Conservation (phyloP, 2,888 invertebrate genomes). For the Sympetrum striolatum region DNA sequence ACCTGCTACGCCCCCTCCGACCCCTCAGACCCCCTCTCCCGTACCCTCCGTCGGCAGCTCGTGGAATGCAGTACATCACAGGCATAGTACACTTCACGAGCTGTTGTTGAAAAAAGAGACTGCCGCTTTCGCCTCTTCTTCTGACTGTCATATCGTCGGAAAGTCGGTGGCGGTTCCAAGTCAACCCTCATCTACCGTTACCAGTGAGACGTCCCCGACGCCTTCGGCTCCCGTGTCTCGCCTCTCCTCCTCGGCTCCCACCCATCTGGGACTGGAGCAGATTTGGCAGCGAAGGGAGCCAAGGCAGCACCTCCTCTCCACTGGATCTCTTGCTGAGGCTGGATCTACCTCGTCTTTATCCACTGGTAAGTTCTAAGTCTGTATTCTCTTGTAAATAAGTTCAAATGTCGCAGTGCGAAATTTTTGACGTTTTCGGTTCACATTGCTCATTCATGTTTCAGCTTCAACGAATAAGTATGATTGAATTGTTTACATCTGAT, state of each 20-base stretch:
- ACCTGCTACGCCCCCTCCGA: slow-evolving; percentile 13
- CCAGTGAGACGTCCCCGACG: slow-evolving; percentile 22
- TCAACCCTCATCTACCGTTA: background rate
- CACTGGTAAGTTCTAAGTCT: slow-evolving; percentile 60
- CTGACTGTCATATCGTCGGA: slow-evolving; percentile 66
- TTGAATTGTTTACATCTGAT: background rate
- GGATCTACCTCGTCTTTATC: slow-evolving; percentile 84
- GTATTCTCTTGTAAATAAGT: background rate
- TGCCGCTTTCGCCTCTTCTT: slow-evolving; percentile 60
- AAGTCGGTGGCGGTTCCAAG: slow-evolving; percentile 69
- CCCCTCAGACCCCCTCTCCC: slow-evolving; percentile 6
- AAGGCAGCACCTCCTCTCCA: slow-evolving; percentile 82
- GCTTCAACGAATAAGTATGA: no score
- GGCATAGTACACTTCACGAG: slow-evolving; percentile 68
- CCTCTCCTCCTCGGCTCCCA: slow-evolving; percentile 86
- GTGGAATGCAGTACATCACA: slow-evolving; percentile 53
- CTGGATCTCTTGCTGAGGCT: slow-evolving; percentile 82
- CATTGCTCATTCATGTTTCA: background rate
- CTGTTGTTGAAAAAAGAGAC: slow-evolving; percentile 72
- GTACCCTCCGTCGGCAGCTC: background rate
- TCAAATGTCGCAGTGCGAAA: background rate
- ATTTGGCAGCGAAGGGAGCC: slow-evolving; percentile 90
- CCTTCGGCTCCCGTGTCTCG: slow-evolving; percentile 63
- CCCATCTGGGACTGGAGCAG: slow-evolving; percentile 80
- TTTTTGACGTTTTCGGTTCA: background rate